Conservation (phyloP, 35 echinoderm and acorn worm genomes). For the Patiria miniata region DNA sequence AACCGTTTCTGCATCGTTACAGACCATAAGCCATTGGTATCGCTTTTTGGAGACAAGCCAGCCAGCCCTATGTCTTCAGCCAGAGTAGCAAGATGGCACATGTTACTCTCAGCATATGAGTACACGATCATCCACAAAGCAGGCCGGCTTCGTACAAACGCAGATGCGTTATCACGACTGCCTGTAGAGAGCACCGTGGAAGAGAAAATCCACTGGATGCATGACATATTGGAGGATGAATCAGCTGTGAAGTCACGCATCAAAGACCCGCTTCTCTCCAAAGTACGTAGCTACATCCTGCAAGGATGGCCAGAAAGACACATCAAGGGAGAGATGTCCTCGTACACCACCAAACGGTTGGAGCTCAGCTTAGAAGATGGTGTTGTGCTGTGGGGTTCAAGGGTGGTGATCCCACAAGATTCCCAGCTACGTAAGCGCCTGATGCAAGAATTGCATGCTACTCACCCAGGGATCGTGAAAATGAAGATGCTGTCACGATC, state of each 20-base stretch:
- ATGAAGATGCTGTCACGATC: conserved; percentile 61
- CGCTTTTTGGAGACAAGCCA: conserved; percentile 50
- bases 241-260: background rate
- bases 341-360: conserved; percentile 33
- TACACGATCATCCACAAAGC: conserved; percentile 47
- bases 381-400: conserved; percentile 32
- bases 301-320: conserved; percentile 42
- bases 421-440: conserved; percentile 33
- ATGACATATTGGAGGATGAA: background rate
- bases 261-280: conserved; percentile 32
- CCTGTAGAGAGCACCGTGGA: background rate
- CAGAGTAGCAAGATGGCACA: conserved; percentile 53
- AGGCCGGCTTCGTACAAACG: conserved; percentile 36
- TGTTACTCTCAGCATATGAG: conserved; percentile 53
- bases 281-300: conserved; percentile 43
- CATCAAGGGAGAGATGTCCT: background rate
- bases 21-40: conserved; percentile 63
- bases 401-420: conserved; percentile 64
- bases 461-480: conserved; percentile 64
- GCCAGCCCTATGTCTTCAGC: conserved; percentile 62
- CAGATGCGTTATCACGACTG: conserved; percentile 50
- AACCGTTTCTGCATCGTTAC: conserved; percentile 60
- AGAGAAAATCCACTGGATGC: background rate
- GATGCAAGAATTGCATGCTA: conserved; percentile 45
- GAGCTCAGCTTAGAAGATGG: conserved; percentile 47